Percentiles rank a stretch among this genome's conserved stretches.
phyloP scores from a whole-genome alignment of 2,113 vertebrate species.

The Alces alces region DNA sequence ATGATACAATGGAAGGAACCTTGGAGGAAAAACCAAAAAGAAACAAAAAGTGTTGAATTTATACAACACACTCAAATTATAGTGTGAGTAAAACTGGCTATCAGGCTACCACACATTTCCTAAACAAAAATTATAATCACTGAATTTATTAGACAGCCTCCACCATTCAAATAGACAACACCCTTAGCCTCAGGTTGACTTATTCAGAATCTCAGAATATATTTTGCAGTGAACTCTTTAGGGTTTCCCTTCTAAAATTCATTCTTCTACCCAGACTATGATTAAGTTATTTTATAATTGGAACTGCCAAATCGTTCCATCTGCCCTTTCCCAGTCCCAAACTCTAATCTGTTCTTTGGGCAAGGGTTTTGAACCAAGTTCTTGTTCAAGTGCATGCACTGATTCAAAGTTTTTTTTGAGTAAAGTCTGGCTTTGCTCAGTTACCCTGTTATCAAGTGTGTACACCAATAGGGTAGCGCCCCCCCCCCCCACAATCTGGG shows the following conservation, averaged over 20 bases:
- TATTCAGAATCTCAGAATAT: not conserved
- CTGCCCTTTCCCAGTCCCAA: not conserved
- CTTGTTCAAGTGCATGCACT: not conserved
- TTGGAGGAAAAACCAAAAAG: not conserved
- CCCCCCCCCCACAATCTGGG: constrained; percentile 32
- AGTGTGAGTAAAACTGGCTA: not conserved
- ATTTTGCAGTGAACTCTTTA: not conserved
- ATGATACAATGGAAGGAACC: not conserved
- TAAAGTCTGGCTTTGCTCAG: constrained; percentile 21
- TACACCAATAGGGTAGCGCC: not conserved
- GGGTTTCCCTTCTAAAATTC: not conserved
- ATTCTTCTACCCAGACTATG: not conserved
- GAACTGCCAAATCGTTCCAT: not conserved
- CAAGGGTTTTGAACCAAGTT: not conserved
- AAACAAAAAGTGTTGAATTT: not conserved
- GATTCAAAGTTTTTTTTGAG: not conserved
- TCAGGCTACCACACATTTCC: not conserved
- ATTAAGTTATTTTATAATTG: not conserved
- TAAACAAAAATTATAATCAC: not conserved
- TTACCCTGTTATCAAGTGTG: constrained; percentile 37
- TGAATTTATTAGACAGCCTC: not conserved
- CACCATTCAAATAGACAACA: not conserved
- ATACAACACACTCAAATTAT: not conserved
- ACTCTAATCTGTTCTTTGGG: not conserved
- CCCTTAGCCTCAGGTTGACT: not conserved